Evolutionary conservation across 2,888 invertebrate species (phyloP), one percentile per base, ranked within the genome.

Genomic region (Cyclophora punctaria): DNA sequence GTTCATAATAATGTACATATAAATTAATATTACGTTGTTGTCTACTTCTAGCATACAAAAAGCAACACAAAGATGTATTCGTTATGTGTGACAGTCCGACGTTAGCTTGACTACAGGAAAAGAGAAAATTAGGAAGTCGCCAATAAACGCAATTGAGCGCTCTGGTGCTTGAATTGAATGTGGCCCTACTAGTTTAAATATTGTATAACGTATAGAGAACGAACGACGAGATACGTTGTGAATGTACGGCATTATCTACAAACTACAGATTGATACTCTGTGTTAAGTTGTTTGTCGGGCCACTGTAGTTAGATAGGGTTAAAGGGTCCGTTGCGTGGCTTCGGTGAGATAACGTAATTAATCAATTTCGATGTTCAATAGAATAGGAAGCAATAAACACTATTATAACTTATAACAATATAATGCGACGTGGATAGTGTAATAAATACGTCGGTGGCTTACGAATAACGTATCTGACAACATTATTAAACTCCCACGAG

Each of bases 91-190:
- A 20, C 20, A 20, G 20, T 20, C 20, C 20, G 20, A 20, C 20
- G 20, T 20, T 20, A 20, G 37, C 4, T 45, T 56, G 56, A 62
- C 59, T 58, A 67, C 74, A 77, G 87, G 86, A 86, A 79, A 75
- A 75, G 80, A 83, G 81, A 78, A 79, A 79, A 85, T 87, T 82
- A 86, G 86, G 86, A 86, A 75, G 84, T 82, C 73, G 75, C 77
- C 78, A 83, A 82, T 83, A 80, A 72, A 70, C 69, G 70, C 85
- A 85, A 87, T 86, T 87, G 81, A 66, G 69, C 69, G 67, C 48
- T 49, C 56, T 48, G 52, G 49, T 51, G 46, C 49, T 47, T 45
- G 51, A 51, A 50, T 42, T 43, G 41, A 40, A 45, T 51, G 33
- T 34, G 42, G 44, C 5, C 34, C 33, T 20, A 4, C 20, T 20